Evolutionary conservation across 2,888 invertebrate genomes (phyloP).

Genomic region (Chalcis sispes): DNA sequence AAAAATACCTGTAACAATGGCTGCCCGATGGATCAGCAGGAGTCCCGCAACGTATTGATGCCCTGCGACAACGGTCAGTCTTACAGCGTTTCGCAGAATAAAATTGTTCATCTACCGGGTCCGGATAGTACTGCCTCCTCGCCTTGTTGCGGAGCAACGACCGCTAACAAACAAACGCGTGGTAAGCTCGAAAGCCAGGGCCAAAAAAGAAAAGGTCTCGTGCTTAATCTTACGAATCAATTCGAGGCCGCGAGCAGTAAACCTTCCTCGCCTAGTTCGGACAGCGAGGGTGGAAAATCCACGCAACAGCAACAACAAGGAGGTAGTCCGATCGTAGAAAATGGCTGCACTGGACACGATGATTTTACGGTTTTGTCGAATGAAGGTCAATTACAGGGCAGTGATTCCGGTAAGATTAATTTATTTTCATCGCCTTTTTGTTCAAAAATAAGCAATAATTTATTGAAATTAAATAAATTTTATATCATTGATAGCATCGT

Average conservation of each 20-base stretch:
- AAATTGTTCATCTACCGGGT: slow-evolving; percentile 88
- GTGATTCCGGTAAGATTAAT: slow-evolving; percentile 12
- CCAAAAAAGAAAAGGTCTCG: slow-evolving; percentile 76
- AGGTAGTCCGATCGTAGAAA: slow-evolving; percentile 51
- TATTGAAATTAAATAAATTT: no score
- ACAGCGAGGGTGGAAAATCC: slow-evolving; percentile 53
- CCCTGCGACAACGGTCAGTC: slow-evolving; percentile 90
- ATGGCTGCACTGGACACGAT: slow-evolving; percentile 55
- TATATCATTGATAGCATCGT: no score
- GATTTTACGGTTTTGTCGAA: slow-evolving; percentile 31
- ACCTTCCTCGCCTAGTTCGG: slow-evolving; percentile 72
- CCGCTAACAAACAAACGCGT: slow-evolving; percentile 33
- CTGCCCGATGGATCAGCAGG: slow-evolving; percentile 74
- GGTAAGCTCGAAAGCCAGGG: slow-evolving; percentile 80
- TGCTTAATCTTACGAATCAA: slow-evolving; percentile 79
- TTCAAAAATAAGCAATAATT: no score
- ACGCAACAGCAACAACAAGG: slow-evolving; percentile 39
- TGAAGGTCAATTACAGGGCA: slow-evolving; percentile 28
- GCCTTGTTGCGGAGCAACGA: slow-evolving; percentile 6
- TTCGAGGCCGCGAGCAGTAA: slow-evolving; percentile 77
- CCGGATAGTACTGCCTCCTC: slow-evolving; percentile 73
- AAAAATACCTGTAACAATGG: slow-evolving; percentile 15
- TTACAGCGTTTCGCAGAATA: slow-evolving; percentile 94
- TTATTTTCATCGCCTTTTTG: no score
- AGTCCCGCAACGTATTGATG: slow-evolving; percentile 88